Conservation (phyloP, 1,140 invertebrate species). For the Chironomus tepperi region DNA sequence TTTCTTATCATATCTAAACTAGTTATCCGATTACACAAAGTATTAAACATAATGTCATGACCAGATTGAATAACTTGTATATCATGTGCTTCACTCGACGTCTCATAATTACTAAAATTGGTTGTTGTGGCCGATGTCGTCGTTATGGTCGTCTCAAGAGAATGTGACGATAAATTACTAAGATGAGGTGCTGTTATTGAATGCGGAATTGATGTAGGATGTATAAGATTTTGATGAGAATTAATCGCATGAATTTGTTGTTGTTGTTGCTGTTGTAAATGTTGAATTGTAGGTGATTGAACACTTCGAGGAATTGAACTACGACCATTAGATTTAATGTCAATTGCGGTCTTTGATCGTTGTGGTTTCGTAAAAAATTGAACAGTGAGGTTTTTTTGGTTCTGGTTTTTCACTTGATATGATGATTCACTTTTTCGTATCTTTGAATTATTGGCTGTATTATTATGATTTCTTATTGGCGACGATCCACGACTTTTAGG, state of each 20-base stretch:
- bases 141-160: neutral
- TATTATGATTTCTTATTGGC: neutral
- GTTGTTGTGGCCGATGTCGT: neutral
- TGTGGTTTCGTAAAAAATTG: slow-evolving; percentile 39
- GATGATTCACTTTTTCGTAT: slow-evolving; percentile 24
- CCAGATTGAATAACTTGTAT: slow-evolving; percentile 1
- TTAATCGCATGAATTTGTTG: neutral
- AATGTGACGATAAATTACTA: slow-evolving; percentile 18
- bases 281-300: slow-evolving; percentile 7
- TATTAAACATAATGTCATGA: slow-evolving; percentile 18
- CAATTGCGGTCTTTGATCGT: slow-evolving; percentile 37
- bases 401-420: slow-evolving; percentile 22
- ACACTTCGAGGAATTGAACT: slow-evolving; percentile 10
- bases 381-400: slow-evolving; percentile 36
- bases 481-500: neutral
- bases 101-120: neutral
- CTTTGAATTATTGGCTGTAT: slow-evolving; percentile 22
- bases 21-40: slow-evolving; percentile 25
- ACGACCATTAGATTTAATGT: slow-evolving; percentile 30
- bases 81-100: slow-evolving; percentile 11
- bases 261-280: neutral
- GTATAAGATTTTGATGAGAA: slow-evolving; percentile 20
- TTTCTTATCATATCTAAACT: slow-evolving; percentile 25
- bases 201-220: neutral
- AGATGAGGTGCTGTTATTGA: neutral